phyloP scores from a whole-genome alignment of 2,797 vertebrate genomes.

The Ceyx erithaca region DNA sequence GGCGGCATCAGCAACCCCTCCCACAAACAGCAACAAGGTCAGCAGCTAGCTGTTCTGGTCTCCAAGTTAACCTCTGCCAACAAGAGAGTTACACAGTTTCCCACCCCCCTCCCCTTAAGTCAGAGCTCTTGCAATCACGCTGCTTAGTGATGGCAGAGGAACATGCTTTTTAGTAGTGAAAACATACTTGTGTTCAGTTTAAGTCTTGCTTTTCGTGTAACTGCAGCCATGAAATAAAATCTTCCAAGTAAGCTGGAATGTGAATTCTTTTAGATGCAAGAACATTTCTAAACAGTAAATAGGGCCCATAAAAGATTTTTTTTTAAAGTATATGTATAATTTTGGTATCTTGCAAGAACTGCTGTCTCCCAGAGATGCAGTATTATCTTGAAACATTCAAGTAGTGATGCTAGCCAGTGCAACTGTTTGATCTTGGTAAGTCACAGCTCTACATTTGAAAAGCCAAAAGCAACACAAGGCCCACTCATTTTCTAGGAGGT shows the following conservation, averaged over 20 bases:
- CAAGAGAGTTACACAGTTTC: background rate
- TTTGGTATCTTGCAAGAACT: background rate
- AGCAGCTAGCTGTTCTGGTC: background rate
- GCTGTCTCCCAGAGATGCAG: background rate
- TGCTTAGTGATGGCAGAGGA: background rate
- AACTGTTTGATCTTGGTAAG: background rate
- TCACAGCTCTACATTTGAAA: background rate
- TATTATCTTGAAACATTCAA: background rate
- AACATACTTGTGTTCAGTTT: background rate
- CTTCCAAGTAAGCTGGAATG: background rate
- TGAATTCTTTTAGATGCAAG: background rate
- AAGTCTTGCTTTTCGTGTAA: background rate
- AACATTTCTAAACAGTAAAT: background rate
- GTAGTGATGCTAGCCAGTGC: background rate
- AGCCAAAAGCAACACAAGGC: background rate
- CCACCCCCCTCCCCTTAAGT: accelerated
- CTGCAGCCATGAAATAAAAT: background rate
- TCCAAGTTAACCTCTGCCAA: background rate
- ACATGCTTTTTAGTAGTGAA: background rate
- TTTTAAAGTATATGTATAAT: background rate
- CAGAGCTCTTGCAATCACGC: background rate
- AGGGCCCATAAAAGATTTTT: background rate
- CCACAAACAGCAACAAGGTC: background rate
- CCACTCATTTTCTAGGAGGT: background rate
- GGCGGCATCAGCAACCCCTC: background rate